Percentiles rank a stretch among this genome's conserved stretches.
phyloP scores from a whole-genome alignment of 2,113 vertebrate species.

The Periophthalmodon schlosseri region DNA sequence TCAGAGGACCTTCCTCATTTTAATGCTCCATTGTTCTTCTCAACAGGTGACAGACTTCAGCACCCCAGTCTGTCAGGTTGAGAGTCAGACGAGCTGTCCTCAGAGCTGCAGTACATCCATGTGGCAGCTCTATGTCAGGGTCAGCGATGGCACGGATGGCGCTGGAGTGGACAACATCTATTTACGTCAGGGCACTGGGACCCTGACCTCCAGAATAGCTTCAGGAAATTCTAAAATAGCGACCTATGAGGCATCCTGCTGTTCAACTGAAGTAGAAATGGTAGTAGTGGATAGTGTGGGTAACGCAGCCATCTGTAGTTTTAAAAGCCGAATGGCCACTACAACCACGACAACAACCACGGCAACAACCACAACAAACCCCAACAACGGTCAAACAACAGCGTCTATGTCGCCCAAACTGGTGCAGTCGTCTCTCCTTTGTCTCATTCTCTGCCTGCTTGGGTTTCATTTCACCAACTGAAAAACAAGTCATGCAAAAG shows the following conservation, averaged over 20 bases:
- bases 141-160: slow-evolving; percentile 50
- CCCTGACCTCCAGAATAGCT: slow-evolving; percentile 38
- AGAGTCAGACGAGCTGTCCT: slow-evolving; percentile 33
- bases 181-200: slow-evolving; percentile 55
- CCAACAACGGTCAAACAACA: not conserved
- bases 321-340: not conserved
- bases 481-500: not conserved
- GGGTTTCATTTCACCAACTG: not conserved
- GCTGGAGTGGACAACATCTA: slow-evolving; percentile 52
- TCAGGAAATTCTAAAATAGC: slow-evolving; percentile 39
- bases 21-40: not conserved
- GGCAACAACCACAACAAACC: not conserved
- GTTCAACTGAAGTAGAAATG: slow-evolving; percentile 49
- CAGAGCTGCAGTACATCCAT: slow-evolving; percentile 8
- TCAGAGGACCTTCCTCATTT: not conserved
- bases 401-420: not conserved
- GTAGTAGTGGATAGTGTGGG: slow-evolving; percentile 63
- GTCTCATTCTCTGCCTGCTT: slow-evolving; percentile 7
- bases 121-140: slow-evolving; percentile 52
- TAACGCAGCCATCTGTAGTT: slow-evolving; percentile 57
- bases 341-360: not conserved
- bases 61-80: slow-evolving; percentile 36
- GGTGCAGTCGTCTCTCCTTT: slow-evolving; percentile 15
- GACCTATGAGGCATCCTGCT: slow-evolving; percentile 63
- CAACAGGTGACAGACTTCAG: slow-evolving; percentile 57